Base-by-base conservation (phyloP, 1,140 invertebrate species). In the Papilio dardanus region DNA sequence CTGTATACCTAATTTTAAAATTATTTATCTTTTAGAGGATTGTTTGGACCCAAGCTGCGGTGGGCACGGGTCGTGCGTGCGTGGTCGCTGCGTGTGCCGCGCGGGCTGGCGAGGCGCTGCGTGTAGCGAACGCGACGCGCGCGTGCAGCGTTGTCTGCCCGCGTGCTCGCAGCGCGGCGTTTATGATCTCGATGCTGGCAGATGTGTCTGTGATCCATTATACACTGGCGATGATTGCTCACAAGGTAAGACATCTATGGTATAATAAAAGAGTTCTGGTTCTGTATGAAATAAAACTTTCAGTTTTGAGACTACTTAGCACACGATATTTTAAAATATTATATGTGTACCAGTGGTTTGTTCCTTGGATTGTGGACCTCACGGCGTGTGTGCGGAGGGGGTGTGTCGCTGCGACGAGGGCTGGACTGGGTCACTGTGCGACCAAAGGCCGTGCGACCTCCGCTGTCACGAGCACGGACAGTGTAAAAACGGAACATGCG, bases 401-500 rank as follows among this genome's bases (percentile, higher is more conserved):
- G 96, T 96, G 74, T 99, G 99, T 93, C 96, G 96, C 31, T 99
- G 99, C 87, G 95, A 98, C 74, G 94, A 96, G 30, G 98, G 98
- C 71, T 99, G 98, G 98, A 97, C 96, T 1, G 98, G 98, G 30
- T 95, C 96, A 62, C 95, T 97, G 66, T 99, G 99, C 90, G 97
- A 99, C 90, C 96, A 97, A 85, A 94, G 97, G 77, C 96, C 97
- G 14, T 99, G 98, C 92, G 97, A 98, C 87, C 88, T 95, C n/a
- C 96, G 99, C 71, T 99, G 98, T 88, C 96, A 96, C n/a, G 97
- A 98, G 82, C 98, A 98, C 85, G 99, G 99, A 0, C 97, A 98
- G 89, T 99, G 99, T 93, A 97, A 97, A 87, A 99, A 99, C 91
- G 99, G 99, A 37, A 99, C 98, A 30, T 99, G 99, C 91, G 96